Conservation (phyloP, 2,888 invertebrate species). For the Spisula solida region DNA sequence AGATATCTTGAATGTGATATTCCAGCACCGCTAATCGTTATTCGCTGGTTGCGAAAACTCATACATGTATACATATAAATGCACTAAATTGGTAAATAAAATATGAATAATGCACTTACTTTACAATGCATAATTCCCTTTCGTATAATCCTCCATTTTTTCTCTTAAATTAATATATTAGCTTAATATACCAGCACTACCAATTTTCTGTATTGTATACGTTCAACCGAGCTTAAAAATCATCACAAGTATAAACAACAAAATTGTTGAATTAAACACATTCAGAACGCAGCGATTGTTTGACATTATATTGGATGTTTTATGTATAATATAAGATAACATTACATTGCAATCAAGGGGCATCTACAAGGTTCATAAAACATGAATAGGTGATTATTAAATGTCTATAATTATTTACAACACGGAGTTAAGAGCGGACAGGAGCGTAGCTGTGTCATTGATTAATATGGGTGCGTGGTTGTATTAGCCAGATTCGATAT, state of each 20-base stretch:
- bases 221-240: background rate
- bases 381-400: slow-evolving; percentile 35
- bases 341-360: slow-evolving; percentile 1
- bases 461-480: no score
- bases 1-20: no score
- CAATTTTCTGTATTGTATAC: background rate
- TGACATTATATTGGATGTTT: background rate
- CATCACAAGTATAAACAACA: slow-evolving; percentile 34
- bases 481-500: no score
- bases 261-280: background rate
- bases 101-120: background rate
- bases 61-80: no score
- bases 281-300: slow-evolving; percentile 2
- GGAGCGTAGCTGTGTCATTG: background rate
- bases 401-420: background rate
- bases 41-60: no score
- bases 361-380: slow-evolving; percentile 37
- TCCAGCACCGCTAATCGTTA: no score
- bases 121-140: background rate
- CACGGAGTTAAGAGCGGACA: background rate
- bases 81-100: background rate
- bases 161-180: background rate
- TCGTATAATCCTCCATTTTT: slow-evolving; percentile 33
- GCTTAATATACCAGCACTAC: background rate
- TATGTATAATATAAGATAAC: slow-evolving; percentile 23